Base-by-base conservation (phyloP, 2,888 invertebrate species). In the Abscondita cerata region DNA sequence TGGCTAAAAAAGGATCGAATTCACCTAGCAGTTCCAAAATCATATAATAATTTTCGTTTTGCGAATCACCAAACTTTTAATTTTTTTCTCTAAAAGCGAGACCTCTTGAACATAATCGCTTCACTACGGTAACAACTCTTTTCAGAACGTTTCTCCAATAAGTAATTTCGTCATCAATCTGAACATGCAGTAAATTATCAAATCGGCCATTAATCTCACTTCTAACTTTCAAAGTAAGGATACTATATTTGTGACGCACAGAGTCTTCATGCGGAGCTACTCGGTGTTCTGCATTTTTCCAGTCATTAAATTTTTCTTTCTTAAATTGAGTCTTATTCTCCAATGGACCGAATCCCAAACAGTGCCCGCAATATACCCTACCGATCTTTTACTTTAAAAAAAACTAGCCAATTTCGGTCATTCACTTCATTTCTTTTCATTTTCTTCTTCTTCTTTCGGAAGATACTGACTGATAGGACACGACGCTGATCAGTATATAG, bases 111-210 rank as follows among this genome's bases (percentile, higher is more conserved):
- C 64, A 63, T 52, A 70, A 60, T 51, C 55, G 41, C 47, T 68
- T 52, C 68, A 13, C 40, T 40, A 40, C 40, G 40, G 40, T 12
- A 40, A 40, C n/a, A n/a, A n/a, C n/a, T n/a, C n/a, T 58, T 54
- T 56, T 68, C 18, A 70, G 41, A 47, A 71, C 64, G 44, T 68
- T 68, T 60, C 53, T 66, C 68, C 69, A 71, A 62, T 71, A 70
- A 50, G 44, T 31, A 46, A 46, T 46, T 54, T 54, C 6, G 2
- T 41, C 11, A 41, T 41, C 41, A 41, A 41, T 41, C 13, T 41
- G 41, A 15, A 9, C 8, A 18, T 41, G 13, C 2, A 41, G 41
- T 41, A 41, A 41, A 41, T 41, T n/a, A 15, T 41, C 13, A 9
- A 41, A 3, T 41, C 13, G 41, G 13, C 41, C 41, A 41, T 41